phyloP scores from a whole-genome alignment of 1,140 invertebrate genomes.

The Habropoda laboriosa region DNA sequence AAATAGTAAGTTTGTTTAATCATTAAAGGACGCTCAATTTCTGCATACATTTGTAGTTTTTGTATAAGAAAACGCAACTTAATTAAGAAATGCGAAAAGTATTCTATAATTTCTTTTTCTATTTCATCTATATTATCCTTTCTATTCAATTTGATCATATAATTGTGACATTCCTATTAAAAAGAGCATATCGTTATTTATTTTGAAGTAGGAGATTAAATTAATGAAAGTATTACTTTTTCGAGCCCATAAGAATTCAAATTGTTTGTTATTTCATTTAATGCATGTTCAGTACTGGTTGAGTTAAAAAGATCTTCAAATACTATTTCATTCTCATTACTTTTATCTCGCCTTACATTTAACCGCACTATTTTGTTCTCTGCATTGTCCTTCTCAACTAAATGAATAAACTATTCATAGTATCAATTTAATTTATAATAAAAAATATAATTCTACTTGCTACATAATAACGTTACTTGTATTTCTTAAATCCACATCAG shows the following conservation, averaged over 20 bases:
- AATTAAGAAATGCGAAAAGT: conserved; percentile 13
- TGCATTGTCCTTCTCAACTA: conserved; percentile 5
- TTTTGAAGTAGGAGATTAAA: background rate
- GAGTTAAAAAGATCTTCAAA: background rate
- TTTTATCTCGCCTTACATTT: background rate
- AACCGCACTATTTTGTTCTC: background rate
- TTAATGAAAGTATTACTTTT: background rate
- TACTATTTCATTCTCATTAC: conserved; percentile 8
- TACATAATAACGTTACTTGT: conserved; percentile 7
- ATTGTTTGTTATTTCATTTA: background rate
- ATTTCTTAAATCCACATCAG: background rate
- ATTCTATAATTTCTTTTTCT: conserved; percentile 15
- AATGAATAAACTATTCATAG: background rate
- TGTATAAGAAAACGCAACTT: conserved; percentile 29
- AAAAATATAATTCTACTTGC: background rate
- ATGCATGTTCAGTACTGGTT: conserved; percentile 7
- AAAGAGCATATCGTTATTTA: background rate
- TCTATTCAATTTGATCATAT: background rate
- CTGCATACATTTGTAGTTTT: conserved; percentile 27
- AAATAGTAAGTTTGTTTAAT: conserved; percentile 40
- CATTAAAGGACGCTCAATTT: conserved; percentile 35
- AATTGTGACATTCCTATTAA: conserved; percentile 25
- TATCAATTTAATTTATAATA: background rate
- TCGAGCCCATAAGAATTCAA: background rate
- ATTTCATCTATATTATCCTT: background rate